A percentile compares a stretch with the other conserved stretches of the same genome.
Conservation (phyloP, 2,797 vertebrate genomes). For the Pipistrellus nathusii region DNA sequence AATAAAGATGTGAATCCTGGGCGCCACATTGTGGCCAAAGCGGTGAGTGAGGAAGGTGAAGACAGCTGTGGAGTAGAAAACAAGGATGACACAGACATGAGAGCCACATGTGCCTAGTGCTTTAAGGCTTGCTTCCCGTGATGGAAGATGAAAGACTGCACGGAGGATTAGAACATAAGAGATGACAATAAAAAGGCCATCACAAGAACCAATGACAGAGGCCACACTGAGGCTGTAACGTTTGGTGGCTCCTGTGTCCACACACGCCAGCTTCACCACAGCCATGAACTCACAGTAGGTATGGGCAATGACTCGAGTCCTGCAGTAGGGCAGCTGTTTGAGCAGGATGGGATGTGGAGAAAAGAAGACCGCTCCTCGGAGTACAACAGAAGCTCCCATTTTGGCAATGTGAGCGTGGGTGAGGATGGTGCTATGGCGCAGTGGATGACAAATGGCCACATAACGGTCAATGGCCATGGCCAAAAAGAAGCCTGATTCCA, state of each 20-base stretch:
- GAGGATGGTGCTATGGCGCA: conserved; percentile 58
- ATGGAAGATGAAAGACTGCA: conserved; percentile 39
- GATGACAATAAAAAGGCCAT: conserved; percentile 82
- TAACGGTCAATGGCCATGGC: conserved; percentile 74
- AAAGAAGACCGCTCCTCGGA: conserved; percentile 30
- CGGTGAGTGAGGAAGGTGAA: conserved; percentile 65
- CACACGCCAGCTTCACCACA: conserved; percentile 82
- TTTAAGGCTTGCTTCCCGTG: conserved; percentile 58
- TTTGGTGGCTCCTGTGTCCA: conserved; percentile 76
- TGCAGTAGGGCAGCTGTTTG: conserved; percentile 68
- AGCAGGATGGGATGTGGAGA: conserved; percentile 69
- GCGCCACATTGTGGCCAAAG: conserved; percentile 69
- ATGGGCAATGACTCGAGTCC: conserved; percentile 42
- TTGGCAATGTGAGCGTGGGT: neutral
- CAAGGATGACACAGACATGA: conserved; percentile 71
- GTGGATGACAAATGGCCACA: conserved; percentile 66
- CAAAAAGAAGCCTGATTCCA: conserved; percentile 76
- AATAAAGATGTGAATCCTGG: conserved; percentile 64
- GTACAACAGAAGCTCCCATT: conserved; percentile 45
- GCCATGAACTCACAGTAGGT: conserved; percentile 84
- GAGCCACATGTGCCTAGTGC: conserved; percentile 67
- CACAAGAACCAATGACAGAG: conserved; percentile 71
- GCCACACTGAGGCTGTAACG: conserved; percentile 75
- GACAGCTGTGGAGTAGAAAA: conserved; percentile 64
- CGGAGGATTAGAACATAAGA: conserved; percentile 57